Evolutionary conservation across 1,140 invertebrate species (phyloP).

Genomic region (Euwallacea fornicatus): DNA sequence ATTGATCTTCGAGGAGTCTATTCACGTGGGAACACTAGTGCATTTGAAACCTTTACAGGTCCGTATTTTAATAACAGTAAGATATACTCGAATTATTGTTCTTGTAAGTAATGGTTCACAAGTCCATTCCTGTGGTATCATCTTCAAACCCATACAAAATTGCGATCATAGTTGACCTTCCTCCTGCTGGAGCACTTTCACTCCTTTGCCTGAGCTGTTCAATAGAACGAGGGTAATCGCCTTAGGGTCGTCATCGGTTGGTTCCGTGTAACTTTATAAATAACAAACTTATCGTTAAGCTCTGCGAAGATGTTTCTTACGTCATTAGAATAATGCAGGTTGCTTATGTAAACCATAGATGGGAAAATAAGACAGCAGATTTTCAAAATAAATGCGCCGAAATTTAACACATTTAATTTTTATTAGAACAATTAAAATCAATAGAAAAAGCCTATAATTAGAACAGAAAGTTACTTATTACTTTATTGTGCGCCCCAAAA

Average conservation of each 20-base stretch:
- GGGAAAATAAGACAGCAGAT: too few relatives aligned
- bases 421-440: background rate
- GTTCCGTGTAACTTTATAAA: background rate
- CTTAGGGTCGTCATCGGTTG: background rate
- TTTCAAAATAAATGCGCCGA: too few relatives aligned
- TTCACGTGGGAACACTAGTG: background rate
- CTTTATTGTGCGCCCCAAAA: too few relatives aligned
- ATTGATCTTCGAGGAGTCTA: background rate
- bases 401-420: background rate
- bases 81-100: background rate
- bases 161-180: slow-evolving; percentile 3
- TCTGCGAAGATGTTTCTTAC: background rate
- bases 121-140: background rate
- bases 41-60: background rate
- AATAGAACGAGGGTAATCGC: background rate
- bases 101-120: background rate
- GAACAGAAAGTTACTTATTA: too few relatives aligned
- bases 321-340: background rate
- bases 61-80: background rate
- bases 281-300: background rate
- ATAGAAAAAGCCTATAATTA: background rate
- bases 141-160: background rate
- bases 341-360: background rate
- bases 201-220: background rate
- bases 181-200: slow-evolving; percentile 8